These are phyloP conservation scores for Antedon mediterranea DNA, from an alignment of 53 echinoderm and acorn worm species.

Conservation along the genomic window DNA sequence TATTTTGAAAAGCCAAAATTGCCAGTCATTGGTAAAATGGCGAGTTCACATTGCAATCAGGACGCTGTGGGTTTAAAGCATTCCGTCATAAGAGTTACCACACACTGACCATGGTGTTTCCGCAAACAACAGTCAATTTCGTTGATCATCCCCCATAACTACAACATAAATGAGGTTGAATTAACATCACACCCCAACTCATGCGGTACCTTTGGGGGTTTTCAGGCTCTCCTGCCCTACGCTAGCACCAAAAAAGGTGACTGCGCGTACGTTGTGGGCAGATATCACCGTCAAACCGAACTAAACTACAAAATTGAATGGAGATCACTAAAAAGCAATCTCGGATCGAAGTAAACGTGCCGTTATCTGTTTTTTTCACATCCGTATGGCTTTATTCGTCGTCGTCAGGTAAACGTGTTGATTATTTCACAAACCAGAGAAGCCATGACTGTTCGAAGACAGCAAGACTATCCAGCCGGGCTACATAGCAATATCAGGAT, in stretches of 20 bases:
- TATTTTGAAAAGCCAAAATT: too few species aligned
- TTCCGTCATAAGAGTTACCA: too few species aligned
- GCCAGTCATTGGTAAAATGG: too few species aligned
- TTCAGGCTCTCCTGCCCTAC: background rate
- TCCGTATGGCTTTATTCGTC: too few species aligned
- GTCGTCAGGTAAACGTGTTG: background rate
- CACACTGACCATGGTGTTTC: too few species aligned
- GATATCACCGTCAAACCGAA: background rate
- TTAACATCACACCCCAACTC: background rate
- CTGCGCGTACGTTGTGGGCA: background rate
- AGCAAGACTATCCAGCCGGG: background rate
- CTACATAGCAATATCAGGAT: background rate
- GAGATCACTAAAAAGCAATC: background rate
- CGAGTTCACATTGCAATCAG: too few species aligned
- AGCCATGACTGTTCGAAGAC: background rate
- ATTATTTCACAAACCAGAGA: background rate
- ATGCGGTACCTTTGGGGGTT: background rate
- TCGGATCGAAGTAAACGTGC: background rate
- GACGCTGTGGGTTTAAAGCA: too few species aligned
- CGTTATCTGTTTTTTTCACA: background rate
- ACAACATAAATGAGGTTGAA: background rate
- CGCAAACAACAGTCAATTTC: too few species aligned
- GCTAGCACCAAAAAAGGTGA: background rate
- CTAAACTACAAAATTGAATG: background rate
- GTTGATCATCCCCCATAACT: background rate